phyloP scores from a whole-genome alignment of 2,113 vertebrate species.

The Microcebus lehilahytsara region DNA sequence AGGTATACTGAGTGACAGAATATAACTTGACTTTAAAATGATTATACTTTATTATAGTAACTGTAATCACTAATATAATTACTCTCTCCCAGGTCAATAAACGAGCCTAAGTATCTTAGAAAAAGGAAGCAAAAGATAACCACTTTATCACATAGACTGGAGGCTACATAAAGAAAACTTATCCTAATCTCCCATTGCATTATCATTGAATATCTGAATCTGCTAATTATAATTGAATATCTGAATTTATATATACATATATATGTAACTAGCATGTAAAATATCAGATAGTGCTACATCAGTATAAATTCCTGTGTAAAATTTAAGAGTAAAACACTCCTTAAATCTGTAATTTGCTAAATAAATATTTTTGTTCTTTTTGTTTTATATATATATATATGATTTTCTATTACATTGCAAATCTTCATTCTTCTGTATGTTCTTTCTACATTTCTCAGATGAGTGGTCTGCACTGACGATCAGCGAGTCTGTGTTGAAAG shows the following conservation, averaged over 20 bases:
- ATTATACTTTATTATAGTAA: constrained; percentile 45
- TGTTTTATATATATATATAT: background rate
- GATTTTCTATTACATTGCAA: background rate
- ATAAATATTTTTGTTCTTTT: background rate
- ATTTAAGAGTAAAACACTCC: background rate
- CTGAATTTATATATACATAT: background rate
- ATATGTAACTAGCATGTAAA: background rate
- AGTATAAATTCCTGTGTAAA: background rate
- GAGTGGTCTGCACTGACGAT: background rate
- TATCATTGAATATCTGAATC: background rate
- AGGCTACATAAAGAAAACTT: background rate
- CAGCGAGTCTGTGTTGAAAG: background rate
- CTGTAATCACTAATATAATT: background rate
- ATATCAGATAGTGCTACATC: background rate
- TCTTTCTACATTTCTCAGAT: background rate
- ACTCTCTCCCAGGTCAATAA: constrained; percentile 25
- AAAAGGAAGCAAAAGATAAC: background rate
- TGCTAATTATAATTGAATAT: background rate
- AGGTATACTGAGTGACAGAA: background rate
- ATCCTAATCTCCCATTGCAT: background rate
- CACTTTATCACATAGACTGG: background rate
- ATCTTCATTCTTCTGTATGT: background rate
- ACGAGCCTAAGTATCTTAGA: background rate
- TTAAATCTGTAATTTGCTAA: background rate
- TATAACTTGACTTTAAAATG: background rate